Percentiles rank a stretch among this genome's conserved stretches.
These are phyloP conservation scores for Caloenas nicobarica DNA, from an alignment of 2,113 vertebrate genomes.

Conservation along the genomic window DNA sequence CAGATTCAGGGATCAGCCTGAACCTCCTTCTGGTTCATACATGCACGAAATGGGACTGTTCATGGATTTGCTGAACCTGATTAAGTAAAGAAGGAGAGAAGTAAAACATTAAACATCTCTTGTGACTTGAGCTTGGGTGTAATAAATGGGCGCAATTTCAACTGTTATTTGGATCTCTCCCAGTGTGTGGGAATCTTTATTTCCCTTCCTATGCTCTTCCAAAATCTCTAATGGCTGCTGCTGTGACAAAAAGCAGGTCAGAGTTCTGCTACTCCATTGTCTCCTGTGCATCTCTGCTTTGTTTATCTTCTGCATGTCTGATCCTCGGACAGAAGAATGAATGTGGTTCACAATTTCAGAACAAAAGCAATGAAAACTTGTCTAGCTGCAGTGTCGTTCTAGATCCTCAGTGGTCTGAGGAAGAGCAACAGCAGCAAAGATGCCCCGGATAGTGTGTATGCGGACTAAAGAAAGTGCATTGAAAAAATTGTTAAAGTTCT, in stretches of 20 bases:
- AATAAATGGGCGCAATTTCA: neutral
- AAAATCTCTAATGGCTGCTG: neutral
- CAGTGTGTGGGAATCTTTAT: neutral
- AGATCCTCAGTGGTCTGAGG: neutral
- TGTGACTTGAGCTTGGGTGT: neutral
- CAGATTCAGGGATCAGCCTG: neutral
- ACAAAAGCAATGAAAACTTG: neutral
- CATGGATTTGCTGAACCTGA: neutral
- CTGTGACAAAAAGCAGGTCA: neutral
- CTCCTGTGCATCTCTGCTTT: neutral
- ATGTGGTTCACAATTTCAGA: neutral
- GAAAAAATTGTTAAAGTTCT: neutral
- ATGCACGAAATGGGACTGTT: neutral
- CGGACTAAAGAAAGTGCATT: neutral
- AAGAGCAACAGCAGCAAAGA: neutral
- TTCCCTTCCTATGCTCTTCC: neutral
- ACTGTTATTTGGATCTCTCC: neutral
- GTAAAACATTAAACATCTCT: neutral
- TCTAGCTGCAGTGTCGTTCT: neutral
- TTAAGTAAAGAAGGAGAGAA: neutral
- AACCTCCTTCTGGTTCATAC: neutral
- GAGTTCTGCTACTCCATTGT: neutral
- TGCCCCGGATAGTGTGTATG: neutral
- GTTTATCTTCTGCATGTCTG: conserved; percentile 22
- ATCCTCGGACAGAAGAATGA: neutral